Percentiles rank a stretch among this genome's conserved stretches.
phyloP scores from a whole-genome alignment of 2,797 vertebrate species.

The Spinus olivaceus region DNA sequence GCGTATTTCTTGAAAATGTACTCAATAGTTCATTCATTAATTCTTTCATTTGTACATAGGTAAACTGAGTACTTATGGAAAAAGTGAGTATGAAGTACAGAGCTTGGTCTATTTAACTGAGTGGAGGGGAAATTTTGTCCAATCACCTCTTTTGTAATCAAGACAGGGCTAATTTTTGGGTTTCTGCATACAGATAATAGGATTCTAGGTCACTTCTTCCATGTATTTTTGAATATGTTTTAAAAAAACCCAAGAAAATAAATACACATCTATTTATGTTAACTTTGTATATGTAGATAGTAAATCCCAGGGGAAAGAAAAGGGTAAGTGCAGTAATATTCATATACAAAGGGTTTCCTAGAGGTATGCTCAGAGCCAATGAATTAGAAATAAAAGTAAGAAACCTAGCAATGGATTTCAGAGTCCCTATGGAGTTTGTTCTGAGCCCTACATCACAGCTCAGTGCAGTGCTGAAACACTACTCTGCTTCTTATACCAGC shows the following conservation, averaged over 20 bases:
- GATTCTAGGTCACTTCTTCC: neutral
- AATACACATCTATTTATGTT: accelerated
- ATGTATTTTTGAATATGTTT: neutral
- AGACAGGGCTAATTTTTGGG: neutral
- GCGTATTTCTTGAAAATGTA: neutral
- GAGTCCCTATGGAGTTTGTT: neutral
- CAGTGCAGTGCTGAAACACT: neutral
- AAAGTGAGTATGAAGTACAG: neutral
- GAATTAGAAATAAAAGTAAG: neutral
- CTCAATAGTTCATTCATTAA: neutral
- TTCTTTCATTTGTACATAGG: neutral
- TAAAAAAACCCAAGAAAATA: neutral
- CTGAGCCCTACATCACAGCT: neutral
- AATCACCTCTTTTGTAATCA: neutral
- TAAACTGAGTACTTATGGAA: neutral
- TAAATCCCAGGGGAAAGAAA: neutral
- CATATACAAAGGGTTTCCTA: neutral
- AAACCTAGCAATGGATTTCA: neutral
- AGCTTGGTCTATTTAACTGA: neutral
- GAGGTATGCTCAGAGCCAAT: neutral
- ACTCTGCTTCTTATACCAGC: neutral
- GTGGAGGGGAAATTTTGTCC: neutral
- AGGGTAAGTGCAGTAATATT: neutral
- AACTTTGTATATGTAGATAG: neutral
- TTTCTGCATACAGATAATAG: neutral